A percentile compares a stretch with the other conserved stretches of the same genome.
phyloP scores from a whole-genome alignment of 2,888 invertebrate genomes.

The Drosophila anomalata region DNA sequence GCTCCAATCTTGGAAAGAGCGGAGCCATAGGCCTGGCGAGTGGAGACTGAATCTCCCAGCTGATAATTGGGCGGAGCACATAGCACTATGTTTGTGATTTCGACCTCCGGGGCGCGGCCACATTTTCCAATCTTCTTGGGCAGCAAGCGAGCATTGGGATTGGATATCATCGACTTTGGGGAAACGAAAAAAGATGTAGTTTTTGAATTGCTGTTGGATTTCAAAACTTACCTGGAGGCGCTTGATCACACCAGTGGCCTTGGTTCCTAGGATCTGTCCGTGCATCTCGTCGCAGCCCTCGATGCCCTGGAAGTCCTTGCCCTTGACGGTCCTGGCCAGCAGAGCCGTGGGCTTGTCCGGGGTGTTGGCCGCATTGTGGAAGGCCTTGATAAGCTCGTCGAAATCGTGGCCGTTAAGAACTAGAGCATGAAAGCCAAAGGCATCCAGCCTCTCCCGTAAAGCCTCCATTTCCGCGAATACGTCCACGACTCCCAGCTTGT shows the following conservation, averaged over 20 bases:
- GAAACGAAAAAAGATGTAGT: background rate
- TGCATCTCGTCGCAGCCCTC: conserved; percentile 98
- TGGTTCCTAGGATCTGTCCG: conserved; percentile 96
- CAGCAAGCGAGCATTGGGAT: conserved; percentile 57
- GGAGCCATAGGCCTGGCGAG: conserved; percentile 96
- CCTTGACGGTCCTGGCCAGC: conserved; percentile 98
- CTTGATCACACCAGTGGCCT: conserved; percentile 89
- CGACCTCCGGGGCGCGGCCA: conserved; percentile 88
- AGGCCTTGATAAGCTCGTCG: conserved; percentile 94
- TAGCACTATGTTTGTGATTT: conserved; percentile 89
- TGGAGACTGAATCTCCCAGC: conserved; percentile 91
- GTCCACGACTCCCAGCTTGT: conserved; percentile 98
- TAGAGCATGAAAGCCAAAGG: conserved; percentile 95
- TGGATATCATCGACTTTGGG: background rate
- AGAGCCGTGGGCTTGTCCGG: conserved; percentile 95
- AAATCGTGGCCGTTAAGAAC: conserved; percentile 99
- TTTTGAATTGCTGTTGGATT: background rate
- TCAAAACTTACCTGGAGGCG: conserved; percentile 85
- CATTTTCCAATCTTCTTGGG: conserved; percentile 88
- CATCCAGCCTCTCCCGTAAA: conserved; percentile 92
- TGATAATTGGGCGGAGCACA: conserved; percentile 93
- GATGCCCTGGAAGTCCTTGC: conserved; percentile 93
- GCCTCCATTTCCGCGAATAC: conserved; percentile 94
- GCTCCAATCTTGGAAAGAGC: conserved; percentile 94
- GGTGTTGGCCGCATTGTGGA: conserved; percentile 90